Evolutionary conservation across 2,113 vertebrate genomes (phyloP), one percentile per base, ranked within the genome.

Genomic region (Brienomyrus longianalis): DNA sequence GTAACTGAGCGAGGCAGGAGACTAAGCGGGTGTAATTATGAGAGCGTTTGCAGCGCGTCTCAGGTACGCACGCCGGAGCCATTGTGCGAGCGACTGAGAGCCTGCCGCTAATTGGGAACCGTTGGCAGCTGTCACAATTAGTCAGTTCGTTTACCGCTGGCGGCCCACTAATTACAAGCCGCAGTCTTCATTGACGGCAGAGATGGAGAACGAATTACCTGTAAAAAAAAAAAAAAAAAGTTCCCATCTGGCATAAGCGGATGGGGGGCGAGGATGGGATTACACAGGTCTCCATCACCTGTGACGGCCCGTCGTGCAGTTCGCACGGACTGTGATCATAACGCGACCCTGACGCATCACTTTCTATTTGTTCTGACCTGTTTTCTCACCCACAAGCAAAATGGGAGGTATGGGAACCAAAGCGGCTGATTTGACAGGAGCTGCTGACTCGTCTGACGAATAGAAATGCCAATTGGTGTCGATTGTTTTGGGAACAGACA

Each of bases 61-160:
- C 27, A 62, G 52, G 54, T 45, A 59, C 17, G 9, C 27, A 45
- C 39, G 54, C 21, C 15, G 27, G 35, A 3, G 51, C 50, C 86
- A 47, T 45, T 88, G 87, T 88, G n/a, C 8, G 5, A 56, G 48
- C 13, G 27, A 31, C 86, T 35, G 83, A 48, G 23, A 85, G 21
- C 43, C 83, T 85, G 5, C 48, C 95, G 96, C 95, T 97, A 97
- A 97, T 97, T 97, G 95, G 96, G 95, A 96, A 95, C 95, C 96
- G 95, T 96, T 96, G 96, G 95, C 96, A 96, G 96, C 96, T 97
- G 96, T 94, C 97, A 93, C 95, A 94, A 94, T 94, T 94, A 95
- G 93, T 94, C 95, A 95, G 52, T 51, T 51, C 93, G 94, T 95
- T 96, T 94, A 70, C 13, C 95, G 95, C 96, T 90, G 95, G 94